A percentile compares a stretch with the other conserved stretches of the same genome.
These are phyloP conservation scores for Styela plicata DNA, from an alignment of 23 tunicate genomes.

Conservation along the genomic window DNA sequence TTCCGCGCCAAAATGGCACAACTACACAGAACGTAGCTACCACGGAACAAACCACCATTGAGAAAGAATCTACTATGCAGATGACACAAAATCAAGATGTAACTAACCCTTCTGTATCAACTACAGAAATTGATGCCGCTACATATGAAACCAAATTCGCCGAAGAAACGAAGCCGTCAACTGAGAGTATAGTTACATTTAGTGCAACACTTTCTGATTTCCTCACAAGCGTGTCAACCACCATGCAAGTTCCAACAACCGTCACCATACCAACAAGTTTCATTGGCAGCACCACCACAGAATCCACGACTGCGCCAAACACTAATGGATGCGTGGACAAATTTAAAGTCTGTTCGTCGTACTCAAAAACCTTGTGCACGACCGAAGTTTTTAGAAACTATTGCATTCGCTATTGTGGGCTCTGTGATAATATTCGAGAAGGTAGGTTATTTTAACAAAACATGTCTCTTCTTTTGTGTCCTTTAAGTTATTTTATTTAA, in stretches of 20 bases:
- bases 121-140: too few relatives aligned
- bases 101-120: too few relatives aligned
- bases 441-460: not conserved
- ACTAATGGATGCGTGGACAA: not conserved
- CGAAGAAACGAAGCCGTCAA: too few relatives aligned
- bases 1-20: too few relatives aligned
- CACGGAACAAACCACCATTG: too few relatives aligned
- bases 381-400: not conserved
- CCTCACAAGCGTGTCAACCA: too few relatives aligned
- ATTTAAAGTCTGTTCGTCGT: not conserved
- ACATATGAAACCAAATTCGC: too few relatives aligned
- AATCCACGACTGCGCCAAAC: not conserved
- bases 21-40: too few relatives aligned
- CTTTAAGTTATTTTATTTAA: not conserved
- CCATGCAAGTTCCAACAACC: not conserved
- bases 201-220: too few relatives aligned
- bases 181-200: too few relatives aligned
- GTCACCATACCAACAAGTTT: not conserved
- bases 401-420: not conserved
- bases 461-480: not conserved
- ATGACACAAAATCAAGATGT: too few relatives aligned
- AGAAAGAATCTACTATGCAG: too few relatives aligned
- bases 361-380: not conserved
- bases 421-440: not conserved
- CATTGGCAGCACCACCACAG: not conserved